Conservation (phyloP, 2,113 vertebrate genomes). For the Grus americana region DNA sequence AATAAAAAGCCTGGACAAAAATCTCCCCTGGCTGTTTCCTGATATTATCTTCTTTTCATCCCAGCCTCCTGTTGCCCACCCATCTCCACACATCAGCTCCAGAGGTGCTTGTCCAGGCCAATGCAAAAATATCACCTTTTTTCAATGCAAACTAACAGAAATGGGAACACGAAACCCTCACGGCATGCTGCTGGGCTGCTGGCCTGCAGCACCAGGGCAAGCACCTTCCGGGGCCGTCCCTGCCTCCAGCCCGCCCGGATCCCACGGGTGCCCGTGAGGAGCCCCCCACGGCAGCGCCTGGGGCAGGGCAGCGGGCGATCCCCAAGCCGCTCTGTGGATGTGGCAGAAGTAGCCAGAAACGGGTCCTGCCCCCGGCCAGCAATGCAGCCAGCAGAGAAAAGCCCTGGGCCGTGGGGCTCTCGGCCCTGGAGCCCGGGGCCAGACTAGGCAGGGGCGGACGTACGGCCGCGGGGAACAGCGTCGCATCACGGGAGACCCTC, state of each 20-base stretch:
- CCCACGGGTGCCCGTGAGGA: not conserved
- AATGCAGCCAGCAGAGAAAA: too few relatives aligned
- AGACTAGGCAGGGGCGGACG: rapidly evolving
- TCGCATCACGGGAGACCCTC: rapidly evolving
- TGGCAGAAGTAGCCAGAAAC: too few relatives aligned
- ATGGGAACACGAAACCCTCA: rapidly evolving
- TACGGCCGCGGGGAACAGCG: rapidly evolving
- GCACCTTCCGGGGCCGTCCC: too few relatives aligned
- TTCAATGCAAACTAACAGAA: not conserved
- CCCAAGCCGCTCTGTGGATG: not conserved
- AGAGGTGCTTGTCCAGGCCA: not conserved
- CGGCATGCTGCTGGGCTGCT: too few relatives aligned
- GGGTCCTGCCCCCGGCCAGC: too few relatives aligned
- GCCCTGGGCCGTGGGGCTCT: not conserved
- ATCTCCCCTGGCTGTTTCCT: not conserved
- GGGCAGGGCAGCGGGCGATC: too few relatives aligned
- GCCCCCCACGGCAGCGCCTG: rapidly evolving
- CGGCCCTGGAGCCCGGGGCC: rapidly evolving
- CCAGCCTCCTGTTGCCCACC: not conserved
- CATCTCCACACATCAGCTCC: not conserved
- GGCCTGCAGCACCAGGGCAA: not conserved
- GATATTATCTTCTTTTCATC: not conserved
- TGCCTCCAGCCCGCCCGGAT: rapidly evolving
- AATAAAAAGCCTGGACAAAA: not conserved
- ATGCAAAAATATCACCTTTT: not conserved